Evolutionary conservation across 2,797 vertebrate genomes (phyloP), one percentile per base, ranked within the genome.

Genomic region (Paedocypris micromegethes): DNA sequence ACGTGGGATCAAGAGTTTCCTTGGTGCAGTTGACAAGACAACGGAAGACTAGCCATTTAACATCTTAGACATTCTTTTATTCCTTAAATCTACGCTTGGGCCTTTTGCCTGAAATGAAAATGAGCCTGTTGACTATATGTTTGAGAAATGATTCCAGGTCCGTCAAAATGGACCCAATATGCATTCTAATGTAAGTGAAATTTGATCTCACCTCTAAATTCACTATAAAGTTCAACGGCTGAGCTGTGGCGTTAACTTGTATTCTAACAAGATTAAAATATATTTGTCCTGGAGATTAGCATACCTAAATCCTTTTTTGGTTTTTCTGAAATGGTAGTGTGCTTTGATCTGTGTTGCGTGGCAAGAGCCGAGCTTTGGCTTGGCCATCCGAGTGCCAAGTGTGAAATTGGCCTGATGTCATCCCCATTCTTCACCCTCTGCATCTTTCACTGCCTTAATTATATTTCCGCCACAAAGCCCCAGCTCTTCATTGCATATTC

Each of bases 261-360:
- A 94, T 96, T 95, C 91, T 98, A 98, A 98, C 93, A 94, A 98
- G 96, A 98, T 98, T 97, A 98, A 94, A 98, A 98, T 95, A 95
- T 96, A 95, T 97, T 97, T 97, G 94, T 94, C 93, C 93, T 93
- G 93, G 91, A 95, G 95, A 96, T 98, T 98, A 98, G 93, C 93
- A 94, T 95, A 95, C 90, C 91, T 92, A 93, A 94, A 90, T 91
- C 89, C 86, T 89, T 86, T 77, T 77, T 89, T 86, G 88, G 89
- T 90, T 93, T 93, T 89, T 88, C 81, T 88, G 88, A 83, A 77
- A 87, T 90, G 88, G 91, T 87, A 87, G 89, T 85, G 85, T 82
- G 89, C 94, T 98, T 98, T 98, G 96, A 98, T 98, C 94, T 95
- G 91, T 86, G 88, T 92, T 90, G 93, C 92, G 83, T 90, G 85